Evolutionary conservation across 1,140 invertebrate species (phyloP), one percentile per base, ranked within the genome.

Genomic region (Holcopasites calliopsidis): DNA sequence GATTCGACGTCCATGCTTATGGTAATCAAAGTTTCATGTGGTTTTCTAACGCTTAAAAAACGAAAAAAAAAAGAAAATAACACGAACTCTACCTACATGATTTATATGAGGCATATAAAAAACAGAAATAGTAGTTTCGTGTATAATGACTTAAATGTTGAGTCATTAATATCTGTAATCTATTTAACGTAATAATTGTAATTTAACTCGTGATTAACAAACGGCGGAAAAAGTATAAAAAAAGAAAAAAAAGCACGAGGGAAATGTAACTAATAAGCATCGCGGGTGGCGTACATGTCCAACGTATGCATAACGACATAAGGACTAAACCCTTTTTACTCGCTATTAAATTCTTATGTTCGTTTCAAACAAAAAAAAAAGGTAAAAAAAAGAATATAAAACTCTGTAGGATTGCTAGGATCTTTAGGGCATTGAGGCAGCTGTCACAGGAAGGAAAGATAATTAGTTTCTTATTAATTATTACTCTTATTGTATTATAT

Each of bases 331-430:
- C 26, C 28, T 35, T 69, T 72, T 50, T 52, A 65, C 3, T 49
- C 8, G 52, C 55, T 54, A 58, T 76, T 23, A 60, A 57, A 58
- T 76, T 26, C 49, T 38, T 71, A 55, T 31, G n/a, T 75, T 66
- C 8, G 38, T 58, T 76, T 61, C 28, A 64, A 76, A 73, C 66
- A 69, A 18, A 2, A 81, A 74, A 82, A 80, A 77, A 47, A 13
- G 44, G n/a, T n/a, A 82, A 78, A 28, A 44, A 23, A 49, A 49
- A 49, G 8, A 50, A 85, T 77, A 61, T n/a, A n/a, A n/a, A 88
- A 89, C 90, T 92, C 90, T 92, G 90, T 91, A 91, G 88, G 85
- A 89, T 71, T 87, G 89, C 89, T 92, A 91, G 90, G 87, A 87
- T 87, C 65, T 86, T 83, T 85, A 88, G 88, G 85, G 90, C 90